These are phyloP conservation scores for Varecia variegata DNA, from an alignment of 2,797 vertebrate genomes.

Conservation along the genomic window DNA sequence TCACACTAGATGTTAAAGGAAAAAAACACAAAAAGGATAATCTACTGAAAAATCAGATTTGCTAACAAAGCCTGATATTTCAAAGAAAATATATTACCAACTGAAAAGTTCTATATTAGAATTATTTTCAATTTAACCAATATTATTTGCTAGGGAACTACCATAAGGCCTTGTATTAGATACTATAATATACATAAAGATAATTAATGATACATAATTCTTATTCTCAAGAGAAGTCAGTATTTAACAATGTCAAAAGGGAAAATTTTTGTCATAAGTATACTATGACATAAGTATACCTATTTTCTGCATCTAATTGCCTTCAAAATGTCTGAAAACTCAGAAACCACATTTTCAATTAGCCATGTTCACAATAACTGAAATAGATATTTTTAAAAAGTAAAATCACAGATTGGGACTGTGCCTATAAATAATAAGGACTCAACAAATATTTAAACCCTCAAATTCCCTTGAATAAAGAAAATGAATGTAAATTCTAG, in stretches of 20 bases:
- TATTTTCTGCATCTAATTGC: neutral
- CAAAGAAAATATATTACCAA: conserved; percentile 41
- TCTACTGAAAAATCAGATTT: conserved; percentile 31
- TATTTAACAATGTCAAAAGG: conserved; percentile 37
- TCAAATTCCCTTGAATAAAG: conserved; percentile 44
- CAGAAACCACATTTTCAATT: conserved; percentile 39
- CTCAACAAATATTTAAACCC: conserved; percentile 28
- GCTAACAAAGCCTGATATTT: conserved; percentile 4
- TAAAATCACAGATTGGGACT: conserved; percentile 15
- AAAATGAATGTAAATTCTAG: conserved; percentile 17
- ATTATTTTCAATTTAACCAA: conserved; percentile 44
- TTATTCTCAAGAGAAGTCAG: conserved; percentile 1
- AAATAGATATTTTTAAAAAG: conserved; percentile 30
- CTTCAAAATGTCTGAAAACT: conserved; percentile 50
- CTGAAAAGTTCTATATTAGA: conserved; percentile 26
- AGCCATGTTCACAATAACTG: neutral
- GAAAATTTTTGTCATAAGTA: neutral
- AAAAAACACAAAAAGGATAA: conserved; percentile 28
- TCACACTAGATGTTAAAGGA: neutral
- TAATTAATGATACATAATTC: neutral
- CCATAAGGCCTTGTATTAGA: neutral
- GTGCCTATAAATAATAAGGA: neutral
- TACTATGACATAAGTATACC: neutral
- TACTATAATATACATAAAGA: neutral
- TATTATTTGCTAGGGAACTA: neutral